phyloP scores from a whole-genome alignment of 2,797 vertebrate genomes.

The Dendrocincla fuliginosa region DNA sequence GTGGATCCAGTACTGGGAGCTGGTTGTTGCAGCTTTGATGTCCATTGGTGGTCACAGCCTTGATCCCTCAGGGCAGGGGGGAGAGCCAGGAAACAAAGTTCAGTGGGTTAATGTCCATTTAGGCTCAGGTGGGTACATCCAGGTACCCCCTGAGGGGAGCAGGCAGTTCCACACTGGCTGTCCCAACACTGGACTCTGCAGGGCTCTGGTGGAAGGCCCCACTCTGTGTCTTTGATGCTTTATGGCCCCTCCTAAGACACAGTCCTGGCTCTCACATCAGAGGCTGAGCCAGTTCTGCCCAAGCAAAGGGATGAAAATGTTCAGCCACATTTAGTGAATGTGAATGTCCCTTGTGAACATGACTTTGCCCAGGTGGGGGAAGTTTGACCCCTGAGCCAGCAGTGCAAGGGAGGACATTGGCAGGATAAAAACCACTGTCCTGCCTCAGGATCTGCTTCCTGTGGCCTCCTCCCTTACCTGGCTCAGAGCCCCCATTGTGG shows the following conservation, averaged over 20 bases:
- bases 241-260: background rate
- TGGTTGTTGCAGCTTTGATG: background rate
- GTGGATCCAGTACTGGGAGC: background rate
- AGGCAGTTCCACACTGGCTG: background rate
- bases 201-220: too few relatives aligned
- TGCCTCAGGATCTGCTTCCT: background rate
- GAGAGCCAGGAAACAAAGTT: background rate
- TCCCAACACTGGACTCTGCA: background rate
- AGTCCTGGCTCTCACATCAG: background rate
- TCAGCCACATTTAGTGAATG: background rate
- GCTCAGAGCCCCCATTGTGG: background rate
- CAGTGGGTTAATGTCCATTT: too few relatives aligned
- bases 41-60: background rate
- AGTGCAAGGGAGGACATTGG: background rate
- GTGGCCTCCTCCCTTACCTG: background rate
- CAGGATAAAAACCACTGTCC: background rate
- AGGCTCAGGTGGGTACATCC: background rate
- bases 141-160: background rate
- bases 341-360: background rate
- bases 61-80: background rate
- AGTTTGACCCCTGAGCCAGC: background rate
- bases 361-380: background rate
- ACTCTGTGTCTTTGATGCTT: background rate
- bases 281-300: background rate
- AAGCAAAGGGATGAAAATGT: background rate